A percentile compares a stretch with the other conserved stretches of the same genome.
Conservation (phyloP, 2,113 vertebrate genomes). For the Gallinago media region DNA sequence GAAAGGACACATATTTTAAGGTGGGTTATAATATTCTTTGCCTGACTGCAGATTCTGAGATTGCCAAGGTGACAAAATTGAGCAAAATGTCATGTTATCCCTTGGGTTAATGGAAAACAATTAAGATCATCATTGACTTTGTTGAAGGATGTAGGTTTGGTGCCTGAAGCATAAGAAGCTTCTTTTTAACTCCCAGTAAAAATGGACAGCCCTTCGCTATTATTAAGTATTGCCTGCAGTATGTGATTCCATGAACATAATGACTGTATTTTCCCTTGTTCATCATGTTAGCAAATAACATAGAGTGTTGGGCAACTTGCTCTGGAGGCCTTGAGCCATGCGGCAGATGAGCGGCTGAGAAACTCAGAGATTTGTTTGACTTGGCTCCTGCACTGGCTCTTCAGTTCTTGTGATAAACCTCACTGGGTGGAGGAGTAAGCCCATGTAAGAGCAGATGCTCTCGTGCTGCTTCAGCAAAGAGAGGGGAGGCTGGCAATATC, state of each 20-base stretch:
- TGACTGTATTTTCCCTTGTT: background rate
- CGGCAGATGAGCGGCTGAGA: rapidly evolving
- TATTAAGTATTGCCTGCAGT: background rate
- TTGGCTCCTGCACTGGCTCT: background rate
- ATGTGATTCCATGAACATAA: background rate
- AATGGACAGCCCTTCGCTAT: background rate
- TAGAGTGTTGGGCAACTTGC: background rate
- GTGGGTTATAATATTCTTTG: background rate
- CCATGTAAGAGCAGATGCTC: background rate
- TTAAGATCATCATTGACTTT: background rate
- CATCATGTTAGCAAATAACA: background rate
- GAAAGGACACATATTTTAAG: background rate
- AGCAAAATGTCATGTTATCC: constrained; percentile 37
- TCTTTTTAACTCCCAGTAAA: background rate
- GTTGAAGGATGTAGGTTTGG: background rate
- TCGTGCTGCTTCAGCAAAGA: background rate
- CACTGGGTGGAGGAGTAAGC: background rate
- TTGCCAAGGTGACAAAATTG: background rate
- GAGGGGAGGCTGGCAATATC: too few relatives aligned
- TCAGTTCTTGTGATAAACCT: background rate
- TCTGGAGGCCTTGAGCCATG: background rate
- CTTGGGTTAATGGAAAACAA: constrained; percentile 23
- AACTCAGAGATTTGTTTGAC: background rate
- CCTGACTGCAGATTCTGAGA: background rate
- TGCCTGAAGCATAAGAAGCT: background rate